Conservation (phyloP, 2,113 vertebrate species). For the Sapayoa aenigma region DNA sequence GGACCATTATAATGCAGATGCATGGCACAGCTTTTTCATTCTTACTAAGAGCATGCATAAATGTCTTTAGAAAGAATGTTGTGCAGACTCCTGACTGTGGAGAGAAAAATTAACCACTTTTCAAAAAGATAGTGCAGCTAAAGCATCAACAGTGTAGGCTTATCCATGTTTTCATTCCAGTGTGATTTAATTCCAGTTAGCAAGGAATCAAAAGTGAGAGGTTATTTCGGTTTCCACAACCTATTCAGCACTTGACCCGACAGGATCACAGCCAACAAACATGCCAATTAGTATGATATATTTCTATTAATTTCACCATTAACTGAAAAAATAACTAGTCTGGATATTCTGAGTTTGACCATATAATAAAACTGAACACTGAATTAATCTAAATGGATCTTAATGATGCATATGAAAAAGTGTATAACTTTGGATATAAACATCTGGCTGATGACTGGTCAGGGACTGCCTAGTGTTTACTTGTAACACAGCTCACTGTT, state of each 20-base stretch:
- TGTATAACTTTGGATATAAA: conserved; percentile 44
- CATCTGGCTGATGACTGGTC: conserved; percentile 12
- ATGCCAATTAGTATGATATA: not conserved
- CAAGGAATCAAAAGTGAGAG: not conserved
- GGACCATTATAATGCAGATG: not conserved
- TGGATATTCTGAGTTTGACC: not conserved
- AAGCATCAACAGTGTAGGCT: not conserved
- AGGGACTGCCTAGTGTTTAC: not conserved
- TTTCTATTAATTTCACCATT: conserved; percentile 23
- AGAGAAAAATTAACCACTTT: not conserved
- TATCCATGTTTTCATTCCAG: not conserved
- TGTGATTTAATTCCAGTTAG: not conserved
- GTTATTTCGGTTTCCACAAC: not conserved
- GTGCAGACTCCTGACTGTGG: not conserved
- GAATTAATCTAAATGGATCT: conserved; percentile 36
- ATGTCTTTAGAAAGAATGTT: not conserved
- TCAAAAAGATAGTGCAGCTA: not conserved
- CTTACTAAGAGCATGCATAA: not conserved
- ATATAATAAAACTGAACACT: not conserved
- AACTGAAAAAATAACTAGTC: not conserved
- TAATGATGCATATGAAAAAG: conserved; percentile 49
- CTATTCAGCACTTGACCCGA: not conserved
- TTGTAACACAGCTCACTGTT: not conserved
- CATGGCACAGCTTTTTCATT: not conserved
- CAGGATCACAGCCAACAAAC: not conserved